Base-by-base conservation (phyloP, 2,797 vertebrate species). In the Sebastes oblongus region DNA sequence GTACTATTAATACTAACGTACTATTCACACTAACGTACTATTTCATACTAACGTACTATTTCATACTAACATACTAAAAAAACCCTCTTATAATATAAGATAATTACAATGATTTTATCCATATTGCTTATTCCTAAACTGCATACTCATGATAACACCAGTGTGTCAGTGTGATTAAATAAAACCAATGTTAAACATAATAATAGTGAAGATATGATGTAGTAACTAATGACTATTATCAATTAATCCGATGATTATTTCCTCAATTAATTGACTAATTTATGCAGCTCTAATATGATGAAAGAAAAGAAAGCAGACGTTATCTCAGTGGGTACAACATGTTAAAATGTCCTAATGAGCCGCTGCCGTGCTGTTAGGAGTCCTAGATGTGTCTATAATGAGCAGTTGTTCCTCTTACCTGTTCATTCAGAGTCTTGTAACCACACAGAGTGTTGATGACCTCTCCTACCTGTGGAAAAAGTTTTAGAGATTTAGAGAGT, bases 371-470 rank as follows among this genome's bases (percentile, higher is more conserved):
- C 13, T 16, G 13, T 42, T 42, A 16, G 39, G 13, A 42, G 14
- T 42, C 14, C 2, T 39, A 42, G 69, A 30, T 6, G 1, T 18
- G 20, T 42, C 4, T 32, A 6, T 3, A 46, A 13, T 16, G 39
- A 50, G 1, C 4, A 6, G 3, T 4, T 25, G 24, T 16, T 59
- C 4, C 14, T 72, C 69, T 91, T 79, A 97, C 97, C 96, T 97
- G 92, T 80, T 96, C 82, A 12, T 89, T 73, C 1, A 97, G 94
- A 0, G 97, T 95, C 89, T 93, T 88, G 93, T 96, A 97, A 4
- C 97, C 97, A 42, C 97, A 98, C 1, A 97, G 90, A 4, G 96
- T 97, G 94, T 98, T 98, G 68, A 97, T 83, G 61, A 98, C 97
- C 75, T 96, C 97, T 62, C 96, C 96, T 0, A 93, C 91, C 97